Percentiles rank a stretch among this genome's conserved stretches.
These are phyloP conservation scores for Eulithis prunata DNA, from an alignment of 2,888 invertebrate genomes.

Conservation along the genomic window DNA sequence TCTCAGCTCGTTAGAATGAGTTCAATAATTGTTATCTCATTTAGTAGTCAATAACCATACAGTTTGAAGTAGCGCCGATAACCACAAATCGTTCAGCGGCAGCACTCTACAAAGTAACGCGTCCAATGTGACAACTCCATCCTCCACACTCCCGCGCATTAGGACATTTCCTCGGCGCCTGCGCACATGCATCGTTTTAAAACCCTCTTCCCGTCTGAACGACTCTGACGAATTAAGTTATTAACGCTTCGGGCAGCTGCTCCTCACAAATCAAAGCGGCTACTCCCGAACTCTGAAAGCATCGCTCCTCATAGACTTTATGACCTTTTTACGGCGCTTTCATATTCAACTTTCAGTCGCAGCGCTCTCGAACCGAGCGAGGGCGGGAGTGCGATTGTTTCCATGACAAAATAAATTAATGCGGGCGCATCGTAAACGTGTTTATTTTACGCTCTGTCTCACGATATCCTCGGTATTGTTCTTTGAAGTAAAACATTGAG, in stretches of 20 bases:
- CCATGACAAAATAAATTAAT: slow-evolving; percentile 77
- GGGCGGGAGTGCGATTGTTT: slow-evolving; percentile 70
- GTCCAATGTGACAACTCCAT: slow-evolving; percentile 58
- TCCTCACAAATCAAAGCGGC: slow-evolving; percentile 81
- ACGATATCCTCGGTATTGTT: slow-evolving; percentile 65
- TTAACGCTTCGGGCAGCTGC: slow-evolving; percentile 81
- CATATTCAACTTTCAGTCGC: slow-evolving; percentile 76
- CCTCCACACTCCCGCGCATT: slow-evolving; percentile 64
- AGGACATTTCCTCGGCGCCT: slow-evolving; percentile 70
- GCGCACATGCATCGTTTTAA: slow-evolving; percentile 69
- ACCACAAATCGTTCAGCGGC: slow-evolving; percentile 73
- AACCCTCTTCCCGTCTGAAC: slow-evolving; percentile 75
- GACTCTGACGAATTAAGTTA: slow-evolving; percentile 84
- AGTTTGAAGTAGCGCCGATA: slow-evolving; percentile 62
- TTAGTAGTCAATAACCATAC: slow-evolving; percentile 66
- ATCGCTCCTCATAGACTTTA: slow-evolving; percentile 72
- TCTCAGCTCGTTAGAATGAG: slow-evolving; percentile 29
- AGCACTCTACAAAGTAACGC: slow-evolving; percentile 45
- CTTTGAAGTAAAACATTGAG: slow-evolving; percentile 67
- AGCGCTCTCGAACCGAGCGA: slow-evolving; percentile 48
- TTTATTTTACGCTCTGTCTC: slow-evolving; percentile 65
- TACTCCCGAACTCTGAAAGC: slow-evolving; percentile 68
- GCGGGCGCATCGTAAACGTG: slow-evolving; percentile 68
- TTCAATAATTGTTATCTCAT: slow-evolving; percentile 62
- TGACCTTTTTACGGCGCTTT: slow-evolving; percentile 77